Evolutionary conservation across 1,140 invertebrate genomes (phyloP).

Genomic region (Leptoteleia sp.): DNA sequence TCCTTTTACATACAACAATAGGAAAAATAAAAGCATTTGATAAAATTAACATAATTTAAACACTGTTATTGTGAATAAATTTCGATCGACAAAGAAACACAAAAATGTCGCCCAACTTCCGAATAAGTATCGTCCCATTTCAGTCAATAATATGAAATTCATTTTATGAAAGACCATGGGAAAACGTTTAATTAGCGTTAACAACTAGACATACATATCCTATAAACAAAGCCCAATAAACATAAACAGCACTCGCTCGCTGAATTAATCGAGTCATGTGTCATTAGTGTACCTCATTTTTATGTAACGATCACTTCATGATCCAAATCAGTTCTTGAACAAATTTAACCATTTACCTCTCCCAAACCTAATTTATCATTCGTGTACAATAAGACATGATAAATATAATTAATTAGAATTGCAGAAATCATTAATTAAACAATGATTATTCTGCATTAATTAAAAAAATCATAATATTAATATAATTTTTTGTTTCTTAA

Average conservation of each 20-base stretch:
- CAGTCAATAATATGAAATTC: conserved; percentile 53
- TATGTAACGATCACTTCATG: conserved; percentile 50
- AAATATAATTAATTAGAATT: conserved; percentile 6
- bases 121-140: conserved; percentile 41
- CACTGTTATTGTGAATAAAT: conserved; percentile 1
- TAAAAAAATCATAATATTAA: no score
- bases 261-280: conserved; percentile 59
- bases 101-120: neutral
- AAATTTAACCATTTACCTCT: conserved; percentile 13
- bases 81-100: conserved; percentile 1
- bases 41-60: neutral
- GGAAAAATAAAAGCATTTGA: no score
- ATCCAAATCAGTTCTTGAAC: conserved; percentile 37
- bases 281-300: conserved; percentile 49
- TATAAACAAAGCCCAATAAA: conserved; percentile 57
- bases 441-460: no score
- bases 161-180: conserved; percentile 58
- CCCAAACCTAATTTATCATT: conserved; percentile 21
- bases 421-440: no score
- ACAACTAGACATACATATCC: conserved; percentile 41
- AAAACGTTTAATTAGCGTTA: conserved; percentile 62
- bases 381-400: conserved; percentile 3
- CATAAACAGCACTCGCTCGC: conserved; percentile 34
- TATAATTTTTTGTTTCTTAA: no score
- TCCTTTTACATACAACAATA: no score